phyloP scores from a whole-genome alignment of 1,140 invertebrate genomes.

The Bombus terrestris region DNA sequence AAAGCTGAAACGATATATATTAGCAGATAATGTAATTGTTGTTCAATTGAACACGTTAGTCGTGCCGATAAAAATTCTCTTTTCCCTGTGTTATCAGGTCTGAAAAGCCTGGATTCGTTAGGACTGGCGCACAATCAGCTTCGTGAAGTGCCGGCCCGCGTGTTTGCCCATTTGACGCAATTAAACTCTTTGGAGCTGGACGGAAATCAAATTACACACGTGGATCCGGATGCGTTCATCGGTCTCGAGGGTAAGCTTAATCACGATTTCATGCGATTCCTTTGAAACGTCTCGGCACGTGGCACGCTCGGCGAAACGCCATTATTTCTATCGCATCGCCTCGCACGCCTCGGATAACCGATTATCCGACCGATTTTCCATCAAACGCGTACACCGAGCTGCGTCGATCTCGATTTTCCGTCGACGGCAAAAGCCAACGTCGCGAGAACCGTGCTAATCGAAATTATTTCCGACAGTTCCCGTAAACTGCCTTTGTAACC shows the following conservation, averaged over 20 bases:
- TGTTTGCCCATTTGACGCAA: constrained; percentile 90
- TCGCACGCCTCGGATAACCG: not conserved
- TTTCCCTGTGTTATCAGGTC: constrained; percentile 82
- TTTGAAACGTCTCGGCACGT: not conserved
- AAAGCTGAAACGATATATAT: too few species aligned
- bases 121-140: constrained; percentile 93
- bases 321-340: not conserved
- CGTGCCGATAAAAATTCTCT: not conserved
- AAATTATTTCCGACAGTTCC: not conserved
- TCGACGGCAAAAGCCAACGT: not conserved
- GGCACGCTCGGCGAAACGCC: not conserved
- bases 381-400: not conserved
- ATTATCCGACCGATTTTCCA: not conserved
- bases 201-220: constrained; percentile 90
- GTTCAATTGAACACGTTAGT: too few species aligned
- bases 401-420: not conserved
- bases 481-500: not conserved
- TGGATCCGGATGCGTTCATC: constrained; percentile 92
- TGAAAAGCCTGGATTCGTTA: constrained; percentile 90
- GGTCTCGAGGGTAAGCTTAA: constrained; percentile 90
- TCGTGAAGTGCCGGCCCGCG: constrained; percentile 88
- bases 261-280: constrained; percentile 8
- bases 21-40: too few species aligned
- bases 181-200: constrained; percentile 94
- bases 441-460: not conserved